Percentiles rank a stretch among this genome's conserved stretches.
These are phyloP conservation scores for Chaetorhynchus papuensis DNA, from an alignment of 2,113 vertebrate genomes.

Conservation along the genomic window DNA sequence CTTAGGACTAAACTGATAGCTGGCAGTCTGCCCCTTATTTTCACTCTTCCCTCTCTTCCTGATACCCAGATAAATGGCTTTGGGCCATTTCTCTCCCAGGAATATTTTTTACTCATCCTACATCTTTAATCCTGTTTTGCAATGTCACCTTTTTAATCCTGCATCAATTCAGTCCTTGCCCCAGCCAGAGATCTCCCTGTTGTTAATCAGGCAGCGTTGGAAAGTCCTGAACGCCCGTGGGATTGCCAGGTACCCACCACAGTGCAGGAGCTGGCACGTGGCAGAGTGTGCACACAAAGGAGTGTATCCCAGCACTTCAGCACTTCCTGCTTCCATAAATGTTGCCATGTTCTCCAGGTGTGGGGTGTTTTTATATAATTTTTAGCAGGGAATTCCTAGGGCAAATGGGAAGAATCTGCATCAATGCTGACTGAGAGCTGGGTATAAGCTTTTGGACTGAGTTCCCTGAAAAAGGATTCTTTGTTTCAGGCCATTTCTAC, in stretches of 20 bases:
- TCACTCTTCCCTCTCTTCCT: neutral
- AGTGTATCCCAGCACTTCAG: neutral
- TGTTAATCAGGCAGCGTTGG: neutral
- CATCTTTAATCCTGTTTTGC: neutral
- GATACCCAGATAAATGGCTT: neutral
- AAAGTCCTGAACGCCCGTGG: neutral
- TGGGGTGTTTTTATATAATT: neutral
- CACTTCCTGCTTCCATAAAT: neutral
- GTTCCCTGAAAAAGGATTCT: neutral
- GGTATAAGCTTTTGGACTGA: neutral
- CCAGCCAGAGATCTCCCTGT: neutral
- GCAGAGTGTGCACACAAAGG: neutral
- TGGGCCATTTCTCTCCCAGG: neutral
- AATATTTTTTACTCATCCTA: neutral
- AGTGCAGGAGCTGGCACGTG: neutral
- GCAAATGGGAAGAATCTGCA: neutral
- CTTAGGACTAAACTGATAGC: neutral
- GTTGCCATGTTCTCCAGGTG: neutral
- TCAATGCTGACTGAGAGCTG: neutral
- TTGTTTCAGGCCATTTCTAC: neutral
- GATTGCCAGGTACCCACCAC: neutral
- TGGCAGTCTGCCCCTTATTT: neutral
- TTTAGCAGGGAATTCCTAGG: neutral
- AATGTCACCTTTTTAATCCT: neutral
- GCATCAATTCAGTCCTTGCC: neutral